A percentile compares a stretch with the other conserved stretches of the same genome.
These are phyloP conservation scores for Phrynocephalus vlangalii DNA, from an alignment of 2,797 vertebrate species.

Conservation along the genomic window DNA sequence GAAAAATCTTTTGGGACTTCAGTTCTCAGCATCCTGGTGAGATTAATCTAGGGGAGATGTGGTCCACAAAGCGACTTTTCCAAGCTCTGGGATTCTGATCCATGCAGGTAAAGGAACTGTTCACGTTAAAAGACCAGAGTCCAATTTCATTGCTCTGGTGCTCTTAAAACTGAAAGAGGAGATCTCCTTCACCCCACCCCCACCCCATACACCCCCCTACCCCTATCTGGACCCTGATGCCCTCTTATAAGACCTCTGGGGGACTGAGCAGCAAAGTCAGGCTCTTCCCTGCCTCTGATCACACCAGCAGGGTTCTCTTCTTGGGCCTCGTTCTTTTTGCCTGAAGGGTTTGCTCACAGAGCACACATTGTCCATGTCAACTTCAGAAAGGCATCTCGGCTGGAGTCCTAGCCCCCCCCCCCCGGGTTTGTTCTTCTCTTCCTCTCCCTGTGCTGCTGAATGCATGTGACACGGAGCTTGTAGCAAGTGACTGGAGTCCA, in stretches of 20 bases:
- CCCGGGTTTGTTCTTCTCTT: neutral
- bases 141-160: neutral
- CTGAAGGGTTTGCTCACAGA: neutral
- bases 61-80: no score
- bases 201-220: no score
- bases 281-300: neutral
- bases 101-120: no score
- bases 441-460: neutral
- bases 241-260: neutral
- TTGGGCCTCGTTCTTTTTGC: neutral
- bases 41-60: no score
- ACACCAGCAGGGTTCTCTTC: neutral
- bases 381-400: neutral
- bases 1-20: no score
- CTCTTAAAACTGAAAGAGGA: neutral
- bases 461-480: neutral
- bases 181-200: no score
- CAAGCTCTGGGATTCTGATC: no score
- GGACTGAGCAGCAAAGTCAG: neutral
- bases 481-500: neutral
- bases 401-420: no score
- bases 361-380: neutral
- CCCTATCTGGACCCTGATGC: no score
- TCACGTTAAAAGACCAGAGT: neutral
- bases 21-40: no score